Evolutionary conservation across 2,797 vertebrate genomes (phyloP), one percentile per base, ranked within the genome.

Genomic region (Sebastes kiyomatsui): DNA sequence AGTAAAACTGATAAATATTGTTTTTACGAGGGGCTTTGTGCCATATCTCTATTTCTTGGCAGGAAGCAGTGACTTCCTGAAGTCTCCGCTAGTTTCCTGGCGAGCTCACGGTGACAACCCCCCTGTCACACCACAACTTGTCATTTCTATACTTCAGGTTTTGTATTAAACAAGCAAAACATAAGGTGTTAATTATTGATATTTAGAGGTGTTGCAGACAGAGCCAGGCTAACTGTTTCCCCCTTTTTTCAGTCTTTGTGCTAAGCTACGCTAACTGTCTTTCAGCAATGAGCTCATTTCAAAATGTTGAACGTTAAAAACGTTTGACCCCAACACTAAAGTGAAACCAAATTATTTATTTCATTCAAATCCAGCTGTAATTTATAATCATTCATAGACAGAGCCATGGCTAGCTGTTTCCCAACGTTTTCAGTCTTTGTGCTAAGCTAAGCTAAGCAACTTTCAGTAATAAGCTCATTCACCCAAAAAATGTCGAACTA

Each of bases 231-330:
- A 49, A 20, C 46, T 20, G 46, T 20, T 49, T 2, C 46, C 18
- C 18, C 18, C 46, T 49, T 20, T 75, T 74, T 67, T 30, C 11
- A 49, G 55, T 52, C 46, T 67, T 54, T 72, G 52, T 67, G 60
- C 71, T 73, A 64, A 52, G 9, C 69, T 71, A 30, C n/a, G 61
- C 32, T 64, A 62, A 55, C 60, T 62, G 2, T 6, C 8, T 30
- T 33, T 27, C 27, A 18, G 66, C 13, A 23, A 67, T 6, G 12
- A 52, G 32, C 22, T 61, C 1, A 30, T 61, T 80, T 30, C 30
- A 35, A 68, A 67, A 49, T 30, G 8, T 72, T 5, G 35, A 82
- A 5, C 5, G 49, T 80, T 54, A 27, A 68, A 72, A 72, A 67
- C 1, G 3, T 56, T 66, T 33, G 16, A 67, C n/a, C 56, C 14